Evolutionary conservation across 2,113 vertebrate genomes (phyloP).

Genomic region (Mustela nigripes): DNA sequence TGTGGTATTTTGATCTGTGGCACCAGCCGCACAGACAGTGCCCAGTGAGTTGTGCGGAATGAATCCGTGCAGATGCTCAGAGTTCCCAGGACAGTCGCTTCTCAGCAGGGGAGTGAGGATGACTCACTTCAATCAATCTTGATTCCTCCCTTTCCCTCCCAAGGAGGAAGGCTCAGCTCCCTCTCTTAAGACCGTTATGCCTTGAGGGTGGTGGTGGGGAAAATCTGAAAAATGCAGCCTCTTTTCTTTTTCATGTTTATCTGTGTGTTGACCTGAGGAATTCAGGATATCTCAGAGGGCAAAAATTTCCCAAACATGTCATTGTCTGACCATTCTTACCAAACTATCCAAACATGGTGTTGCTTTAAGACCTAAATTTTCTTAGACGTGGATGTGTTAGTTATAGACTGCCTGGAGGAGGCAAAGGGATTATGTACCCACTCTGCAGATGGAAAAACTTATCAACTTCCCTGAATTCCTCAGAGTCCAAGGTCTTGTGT

Average conservation of each 20-base stretch:
- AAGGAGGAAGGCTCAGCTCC: not conserved
- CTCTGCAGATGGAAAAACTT: not conserved
- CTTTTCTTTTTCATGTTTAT: not conserved
- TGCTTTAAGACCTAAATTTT: not conserved
- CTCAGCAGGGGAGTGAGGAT: not conserved
- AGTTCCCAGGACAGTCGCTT: not conserved
- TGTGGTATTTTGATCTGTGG: not conserved
- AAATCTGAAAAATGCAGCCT: constrained; percentile 16
- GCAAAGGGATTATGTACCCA: too few species aligned
- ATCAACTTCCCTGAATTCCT: not conserved
- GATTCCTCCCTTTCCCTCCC: not conserved
- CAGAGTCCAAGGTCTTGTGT: not conserved
- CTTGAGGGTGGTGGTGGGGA: not conserved
- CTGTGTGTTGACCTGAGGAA: constrained; percentile 43
- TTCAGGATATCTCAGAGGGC: constrained; percentile 12
- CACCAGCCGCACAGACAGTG: not conserved
- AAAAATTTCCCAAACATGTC: constrained; percentile 6
- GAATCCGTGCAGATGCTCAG: not conserved
- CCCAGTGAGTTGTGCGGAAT: not conserved
- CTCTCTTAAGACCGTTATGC: not conserved
- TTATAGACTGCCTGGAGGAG: not conserved
- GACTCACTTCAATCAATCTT: not conserved
- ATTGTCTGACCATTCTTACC: not conserved
- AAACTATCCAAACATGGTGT: not conserved
- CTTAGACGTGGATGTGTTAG: not conserved